These are phyloP conservation scores for Magallana ariakensis DNA, from an alignment of 1,140 invertebrate species.

Conservation along the genomic window DNA sequence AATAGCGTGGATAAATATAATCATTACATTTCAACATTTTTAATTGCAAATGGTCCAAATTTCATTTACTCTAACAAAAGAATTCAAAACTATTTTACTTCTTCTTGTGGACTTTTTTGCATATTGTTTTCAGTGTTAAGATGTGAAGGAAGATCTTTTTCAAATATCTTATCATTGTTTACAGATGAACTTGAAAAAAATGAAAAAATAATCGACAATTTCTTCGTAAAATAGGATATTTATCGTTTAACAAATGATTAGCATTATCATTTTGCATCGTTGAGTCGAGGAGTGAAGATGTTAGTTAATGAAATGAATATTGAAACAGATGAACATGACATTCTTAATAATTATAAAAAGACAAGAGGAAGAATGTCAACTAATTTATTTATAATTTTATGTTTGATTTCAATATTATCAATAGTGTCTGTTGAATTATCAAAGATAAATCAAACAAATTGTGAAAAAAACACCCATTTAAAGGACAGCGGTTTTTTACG, in stretches of 20 bases:
- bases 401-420: slow-evolving; percentile 7
- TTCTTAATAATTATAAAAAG: not conserved
- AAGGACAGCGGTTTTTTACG: not conserved
- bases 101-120: not conserved
- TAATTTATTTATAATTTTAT: slow-evolving; percentile 1
- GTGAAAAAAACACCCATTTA: not conserved
- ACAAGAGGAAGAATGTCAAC: not conserved
- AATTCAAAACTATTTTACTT: not conserved
- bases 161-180: not conserved
- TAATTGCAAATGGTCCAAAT: not conserved
- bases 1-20: not conserved
- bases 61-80: not conserved
- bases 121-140: not conserved
- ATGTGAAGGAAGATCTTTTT: not conserved
- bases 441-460: not conserved
- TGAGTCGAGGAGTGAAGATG: not conserved
- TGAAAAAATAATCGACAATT: not conserved
- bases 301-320: slow-evolving; percentile 2
- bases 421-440: not conserved
- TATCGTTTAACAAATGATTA: not conserved
- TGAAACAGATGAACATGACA: not conserved
- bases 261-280: not conserved
- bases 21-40: slow-evolving; percentile 7
- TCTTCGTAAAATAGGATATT: not conserved
- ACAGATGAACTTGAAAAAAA: not conserved